A percentile compares a stretch with the other conserved stretches of the same genome.
Conservation (phyloP, 2,797 vertebrate species). For the Mus caroli region DNA sequence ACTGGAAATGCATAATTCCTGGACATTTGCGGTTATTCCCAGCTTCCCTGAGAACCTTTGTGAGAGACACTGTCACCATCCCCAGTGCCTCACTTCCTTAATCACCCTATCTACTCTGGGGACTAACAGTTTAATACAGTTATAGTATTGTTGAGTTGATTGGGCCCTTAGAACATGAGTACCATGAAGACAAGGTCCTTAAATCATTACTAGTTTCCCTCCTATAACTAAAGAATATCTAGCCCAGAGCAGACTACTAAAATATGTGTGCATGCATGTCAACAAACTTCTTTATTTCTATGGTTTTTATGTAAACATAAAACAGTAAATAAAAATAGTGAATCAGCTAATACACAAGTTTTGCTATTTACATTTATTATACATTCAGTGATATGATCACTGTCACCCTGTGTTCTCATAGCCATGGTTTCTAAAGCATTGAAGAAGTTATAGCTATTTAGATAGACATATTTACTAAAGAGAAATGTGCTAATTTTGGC, state of each 20-base stretch:
- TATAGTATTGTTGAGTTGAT: neutral
- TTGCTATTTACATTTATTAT: neutral
- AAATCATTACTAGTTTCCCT: neutral
- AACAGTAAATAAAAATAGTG: neutral
- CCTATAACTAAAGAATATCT: neutral
- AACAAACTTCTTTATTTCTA: neutral
- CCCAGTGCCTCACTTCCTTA: too few relatives aligned
- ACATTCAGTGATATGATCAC: neutral
- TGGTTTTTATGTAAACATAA: neutral
- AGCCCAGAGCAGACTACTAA: neutral
- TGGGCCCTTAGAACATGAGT: neutral
- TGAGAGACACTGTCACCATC: neutral
- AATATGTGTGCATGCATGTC: neutral
- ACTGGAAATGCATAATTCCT: neutral
- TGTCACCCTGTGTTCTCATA: neutral
- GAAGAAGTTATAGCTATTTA: neutral
- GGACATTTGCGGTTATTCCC: neutral
- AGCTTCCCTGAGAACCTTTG: neutral
- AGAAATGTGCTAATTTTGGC: conserved; percentile 12
- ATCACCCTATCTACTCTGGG: neutral
- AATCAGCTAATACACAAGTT: neutral
- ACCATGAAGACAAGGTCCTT: neutral
- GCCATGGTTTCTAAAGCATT: neutral
- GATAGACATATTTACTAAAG: neutral
- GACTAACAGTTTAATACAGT: neutral